A percentile compares a stretch with the other conserved stretches of the same genome.
These are phyloP conservation scores for Aplodontia rufa DNA, from an alignment of 2,113 vertebrate genomes.

Conservation along the genomic window DNA sequence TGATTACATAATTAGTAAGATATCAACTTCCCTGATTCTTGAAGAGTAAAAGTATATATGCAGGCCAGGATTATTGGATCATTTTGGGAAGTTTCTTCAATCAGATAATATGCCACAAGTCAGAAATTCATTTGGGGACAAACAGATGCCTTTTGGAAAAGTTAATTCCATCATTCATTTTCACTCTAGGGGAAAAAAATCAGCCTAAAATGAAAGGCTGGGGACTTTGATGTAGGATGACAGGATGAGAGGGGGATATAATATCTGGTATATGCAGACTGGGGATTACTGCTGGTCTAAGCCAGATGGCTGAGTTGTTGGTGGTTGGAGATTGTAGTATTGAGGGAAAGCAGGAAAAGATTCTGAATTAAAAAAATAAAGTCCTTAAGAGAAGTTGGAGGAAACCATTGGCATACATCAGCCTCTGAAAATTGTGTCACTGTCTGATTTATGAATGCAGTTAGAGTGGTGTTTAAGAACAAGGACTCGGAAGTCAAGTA, in stretches of 20 bases:
- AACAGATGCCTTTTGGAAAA: slow-evolving; percentile 25
- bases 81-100: not conserved
- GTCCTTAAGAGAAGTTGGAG: not conserved
- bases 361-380: not conserved
- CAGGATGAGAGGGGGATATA: not conserved
- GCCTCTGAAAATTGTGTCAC: not conserved
- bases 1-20: not conserved
- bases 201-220: not conserved
- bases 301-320: not conserved
- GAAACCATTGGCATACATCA: not conserved
- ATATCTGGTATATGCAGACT: too few relatives aligned
- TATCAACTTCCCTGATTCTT: not conserved
- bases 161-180: slow-evolving; percentile 35
- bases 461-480: not conserved
- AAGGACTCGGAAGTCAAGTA: not conserved
- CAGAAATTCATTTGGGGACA: slow-evolving; percentile 36
- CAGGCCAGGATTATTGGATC: not conserved
- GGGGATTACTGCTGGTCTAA: not conserved
- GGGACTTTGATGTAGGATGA: not conserved
- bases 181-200: not conserved
- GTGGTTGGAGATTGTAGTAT: not conserved
- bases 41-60: not conserved
- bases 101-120: not conserved
- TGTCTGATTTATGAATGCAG: not conserved
- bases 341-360: not conserved